phyloP scores from a whole-genome alignment of 1,140 invertebrate species.

The Mylabris phalerata region DNA sequence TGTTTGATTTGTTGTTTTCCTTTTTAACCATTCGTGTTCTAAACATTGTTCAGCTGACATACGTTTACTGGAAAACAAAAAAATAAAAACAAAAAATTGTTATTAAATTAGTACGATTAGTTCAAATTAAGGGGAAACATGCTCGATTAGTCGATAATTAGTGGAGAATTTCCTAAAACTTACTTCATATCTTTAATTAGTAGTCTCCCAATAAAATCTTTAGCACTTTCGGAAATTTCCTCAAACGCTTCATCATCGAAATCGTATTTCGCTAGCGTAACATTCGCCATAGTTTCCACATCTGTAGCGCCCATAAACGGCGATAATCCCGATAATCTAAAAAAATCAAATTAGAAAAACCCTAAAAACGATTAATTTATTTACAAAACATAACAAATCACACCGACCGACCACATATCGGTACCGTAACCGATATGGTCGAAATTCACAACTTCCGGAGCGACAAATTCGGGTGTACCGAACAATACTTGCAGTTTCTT shows the following conservation, averaged over 20 bases:
- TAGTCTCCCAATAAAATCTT: conserved; percentile 85
- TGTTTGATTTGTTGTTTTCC: conserved; percentile 32
- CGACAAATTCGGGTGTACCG: conserved; percentile 98
- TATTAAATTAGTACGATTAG: conserved; percentile 31
- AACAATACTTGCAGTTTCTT: conserved; percentile 89
- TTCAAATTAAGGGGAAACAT: conserved; percentile 15
- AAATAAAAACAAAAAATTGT: conserved; percentile 40
- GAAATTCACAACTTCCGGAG: conserved; percentile 97
- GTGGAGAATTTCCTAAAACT: conserved; percentile 41
- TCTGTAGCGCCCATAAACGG: conserved; percentile 98
- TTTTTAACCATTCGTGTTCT: conserved; percentile 65
- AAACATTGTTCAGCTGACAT: conserved; percentile 67
- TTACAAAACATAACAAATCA: conserved; percentile 97
- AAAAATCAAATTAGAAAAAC: conserved; percentile 15
- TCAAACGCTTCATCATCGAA: conserved; percentile 92
- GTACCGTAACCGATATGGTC: conserved; percentile 91
- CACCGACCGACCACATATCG: conserved; percentile 97
- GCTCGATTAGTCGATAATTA: conserved; percentile 40
- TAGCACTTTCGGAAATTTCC: conserved; percentile 84
- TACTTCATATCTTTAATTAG: conserved; percentile 88
- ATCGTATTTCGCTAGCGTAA: conserved; percentile 90
- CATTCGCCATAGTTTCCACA: conserved; percentile 94
- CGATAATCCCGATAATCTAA: conserved; percentile 89
- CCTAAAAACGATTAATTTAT: conserved; percentile 42
- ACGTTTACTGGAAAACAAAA: conserved; percentile 54